These are phyloP conservation scores for Bryconaethiops microstoma DNA, from an alignment of 2,797 vertebrate species.

Conservation along the genomic window DNA sequence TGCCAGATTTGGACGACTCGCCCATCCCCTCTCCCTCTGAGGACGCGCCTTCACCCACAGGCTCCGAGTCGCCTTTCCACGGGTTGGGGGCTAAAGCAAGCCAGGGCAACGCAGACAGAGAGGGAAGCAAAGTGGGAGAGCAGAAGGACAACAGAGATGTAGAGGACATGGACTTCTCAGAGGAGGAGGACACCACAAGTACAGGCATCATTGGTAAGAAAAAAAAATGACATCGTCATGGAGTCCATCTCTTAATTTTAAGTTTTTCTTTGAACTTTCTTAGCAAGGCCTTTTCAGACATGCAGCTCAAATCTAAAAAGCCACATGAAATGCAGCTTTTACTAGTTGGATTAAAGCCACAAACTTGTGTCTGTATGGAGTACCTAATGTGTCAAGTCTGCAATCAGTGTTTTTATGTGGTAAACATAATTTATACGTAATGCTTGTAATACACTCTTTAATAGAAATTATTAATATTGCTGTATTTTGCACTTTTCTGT, in stretches of 20 bases:
- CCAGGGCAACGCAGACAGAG: constrained; percentile 60
- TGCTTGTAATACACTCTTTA: no score
- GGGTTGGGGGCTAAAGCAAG: constrained; percentile 72
- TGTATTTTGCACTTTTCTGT: constrained; percentile 27
- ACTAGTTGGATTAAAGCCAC: no score
- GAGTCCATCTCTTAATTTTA: background rate
- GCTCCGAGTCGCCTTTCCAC: constrained; percentile 92
- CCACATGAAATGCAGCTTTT: no score
- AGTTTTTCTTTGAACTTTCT: background rate
- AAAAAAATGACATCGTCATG: background rate
- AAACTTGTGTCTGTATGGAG: no score
- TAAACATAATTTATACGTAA: no score
- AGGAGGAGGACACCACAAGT: constrained; percentile 76
- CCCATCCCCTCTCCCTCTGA: constrained; percentile 93
- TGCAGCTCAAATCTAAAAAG: background rate
- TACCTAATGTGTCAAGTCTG: no score
- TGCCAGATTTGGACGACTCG: constrained; percentile 92
- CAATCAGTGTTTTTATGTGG: no score
- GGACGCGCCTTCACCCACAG: constrained; percentile 92
- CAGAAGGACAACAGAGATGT: constrained; percentile 83
- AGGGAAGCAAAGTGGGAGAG: constrained; percentile 73
- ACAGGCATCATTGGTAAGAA: constrained; percentile 73
- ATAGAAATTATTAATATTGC: no score
- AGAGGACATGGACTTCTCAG: constrained; percentile 96
- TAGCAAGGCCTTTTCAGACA: background rate